These are phyloP conservation scores for Simalia tracyae DNA, from an alignment of 2,797 vertebrate species.

Conservation along the genomic window DNA sequence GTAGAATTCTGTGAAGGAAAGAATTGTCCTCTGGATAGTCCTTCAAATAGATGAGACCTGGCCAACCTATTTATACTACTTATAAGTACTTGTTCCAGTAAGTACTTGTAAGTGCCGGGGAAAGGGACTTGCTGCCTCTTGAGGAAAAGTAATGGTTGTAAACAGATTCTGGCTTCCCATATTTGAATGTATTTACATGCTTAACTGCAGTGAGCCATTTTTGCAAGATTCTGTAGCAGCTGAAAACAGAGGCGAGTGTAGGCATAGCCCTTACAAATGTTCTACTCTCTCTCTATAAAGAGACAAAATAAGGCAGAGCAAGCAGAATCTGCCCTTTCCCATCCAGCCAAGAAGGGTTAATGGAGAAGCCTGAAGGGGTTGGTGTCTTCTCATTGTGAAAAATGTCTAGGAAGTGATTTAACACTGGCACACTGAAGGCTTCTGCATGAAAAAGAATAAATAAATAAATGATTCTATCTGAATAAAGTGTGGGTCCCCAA, in stretches of 20 bases:
- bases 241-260: not conserved
- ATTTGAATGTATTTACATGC: not conserved
- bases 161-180: fast-evolving
- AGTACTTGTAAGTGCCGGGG: slow-evolving; percentile 24
- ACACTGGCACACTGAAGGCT: not conserved
- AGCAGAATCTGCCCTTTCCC: not conserved
- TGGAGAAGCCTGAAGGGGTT: not conserved
- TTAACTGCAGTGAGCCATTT: not conserved
- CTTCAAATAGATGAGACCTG: not conserved
- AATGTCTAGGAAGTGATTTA: not conserved
- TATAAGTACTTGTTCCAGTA: slow-evolving; percentile 38
- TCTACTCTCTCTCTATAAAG: not conserved
- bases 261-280: not conserved
- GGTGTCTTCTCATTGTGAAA: not conserved
- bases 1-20: not conserved
- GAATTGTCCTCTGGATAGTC: not conserved
- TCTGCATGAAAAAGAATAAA: not conserved
- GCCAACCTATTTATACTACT: not conserved
- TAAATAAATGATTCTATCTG: too few species aligned
- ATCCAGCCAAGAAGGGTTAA: not conserved
- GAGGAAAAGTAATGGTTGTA: not conserved
- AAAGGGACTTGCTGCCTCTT: not conserved
- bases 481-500: too few species aligned
- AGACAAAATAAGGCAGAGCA: not conserved
- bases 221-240: not conserved